These are phyloP conservation scores for Pipistrellus nathusii DNA, from an alignment of 2,797 vertebrate species.

Conservation along the genomic window DNA sequence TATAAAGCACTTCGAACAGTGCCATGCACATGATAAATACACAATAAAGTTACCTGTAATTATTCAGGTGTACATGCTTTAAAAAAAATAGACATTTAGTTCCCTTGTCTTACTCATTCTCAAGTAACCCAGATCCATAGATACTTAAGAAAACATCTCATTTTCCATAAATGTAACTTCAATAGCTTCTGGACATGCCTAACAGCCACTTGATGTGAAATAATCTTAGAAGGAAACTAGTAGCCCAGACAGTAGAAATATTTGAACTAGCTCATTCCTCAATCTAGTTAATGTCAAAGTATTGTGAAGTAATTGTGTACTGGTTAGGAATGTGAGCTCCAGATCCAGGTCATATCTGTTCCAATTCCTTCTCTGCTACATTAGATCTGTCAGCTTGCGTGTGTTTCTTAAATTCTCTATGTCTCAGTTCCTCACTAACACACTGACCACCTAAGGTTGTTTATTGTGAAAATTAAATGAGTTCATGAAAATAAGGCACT, in stretches of 20 bases:
- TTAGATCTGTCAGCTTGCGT: background rate
- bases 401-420: background rate
- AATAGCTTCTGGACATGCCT: slow-evolving; percentile 6
- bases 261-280: slow-evolving; percentile 44
- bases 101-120: slow-evolving; percentile 30
- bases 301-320: background rate
- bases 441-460: background rate
- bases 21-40: background rate
- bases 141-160: background rate
- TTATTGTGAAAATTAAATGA: slow-evolving; percentile 15
- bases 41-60: slow-evolving; percentile 36
- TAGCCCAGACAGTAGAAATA: slow-evolving; percentile 7
- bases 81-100: slow-evolving; percentile 23
- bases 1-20: slow-evolving; percentile 22
- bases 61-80: background rate
- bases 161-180: background rate
- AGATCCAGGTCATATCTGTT: background rate
- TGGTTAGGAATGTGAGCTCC: background rate
- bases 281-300: slow-evolving; percentile 10
- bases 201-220: background rate
- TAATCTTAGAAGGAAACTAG: slow-evolving; percentile 34
- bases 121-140: background rate
- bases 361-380: background rate
- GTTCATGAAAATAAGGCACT: background rate
- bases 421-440: background rate